Base-by-base conservation (phyloP, 2,888 invertebrate species). In the Liopterus haemorrhoidalis region DNA sequence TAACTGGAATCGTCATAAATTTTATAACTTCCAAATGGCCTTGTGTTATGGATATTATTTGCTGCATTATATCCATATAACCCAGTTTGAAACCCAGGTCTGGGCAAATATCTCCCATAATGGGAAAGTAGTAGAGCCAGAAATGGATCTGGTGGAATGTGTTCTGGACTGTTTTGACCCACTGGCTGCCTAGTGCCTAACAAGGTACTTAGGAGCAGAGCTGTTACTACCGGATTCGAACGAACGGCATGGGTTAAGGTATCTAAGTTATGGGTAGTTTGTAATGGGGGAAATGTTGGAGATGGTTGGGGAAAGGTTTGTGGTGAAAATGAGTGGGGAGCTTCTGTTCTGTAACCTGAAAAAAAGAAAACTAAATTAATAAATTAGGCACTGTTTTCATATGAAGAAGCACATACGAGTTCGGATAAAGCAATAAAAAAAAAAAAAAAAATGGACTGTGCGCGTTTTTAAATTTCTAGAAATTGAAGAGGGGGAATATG, bases 11-110 rank as follows among this genome's bases (percentile, higher is more conserved):
- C 67, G 51, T 69, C 67, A 49, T 68, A 62, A 36, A 67, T 58
- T 57, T 80, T 81, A 58, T 81, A 81, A 21, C 71, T 64, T 28
- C 79, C 80, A 57, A 79, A 79, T 1, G 81, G 79, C 59, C 72
- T 70, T 58, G 78, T 78, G 56, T 80, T 80, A 58, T 80, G 79
- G 54, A 78, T 75, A 60, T 79, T 79, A 59, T 80, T 81, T 5
- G 75, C 72, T 12, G 80, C 78, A 53, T 72, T 68, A 60, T 81
- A 74, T 1, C 78, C 77, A 57, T 81, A 80, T 37, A 77, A 61
- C 54, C 78, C 76, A 48, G 65, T 67, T 48, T 70, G 71, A 36
- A 43, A 50, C 25, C 58, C 57, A 22, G 59, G 57, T 16, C 58
- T 46, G 2, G 70, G 73, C 35, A 78, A 54, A 58, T 81, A 80